Base-by-base conservation (phyloP, 2,113 vertebrate genomes). In the Pantherophis guttatus region DNA sequence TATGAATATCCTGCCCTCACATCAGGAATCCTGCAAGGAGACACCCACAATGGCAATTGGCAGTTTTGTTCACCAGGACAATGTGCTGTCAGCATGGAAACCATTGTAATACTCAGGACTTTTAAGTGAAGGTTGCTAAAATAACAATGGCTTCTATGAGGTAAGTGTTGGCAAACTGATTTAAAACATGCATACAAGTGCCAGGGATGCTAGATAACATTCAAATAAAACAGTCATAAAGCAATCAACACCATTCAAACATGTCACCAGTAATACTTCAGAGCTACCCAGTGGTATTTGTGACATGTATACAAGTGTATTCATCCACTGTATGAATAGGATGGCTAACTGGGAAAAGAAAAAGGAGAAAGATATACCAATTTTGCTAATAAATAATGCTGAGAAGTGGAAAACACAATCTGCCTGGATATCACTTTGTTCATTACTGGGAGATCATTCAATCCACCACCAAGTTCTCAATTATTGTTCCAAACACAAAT, bases 51-150 rank as follows among this genome's bases (percentile, higher is more conserved):
- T 50, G 15, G 3, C 23, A 21, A 50, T 65, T 87, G 85, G 81
- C 39, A 57, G 48, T 44, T 86, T 39, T 89, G 3, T 39, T 50
- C 10, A 89, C 24, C 33, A 91, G 54, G 81, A 44, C 17, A 26
- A 19, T 52, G 26, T 9, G 4, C 19, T 50, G 39, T 2, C 65
- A 89, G 87, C 10, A 92, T 59, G 26, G 19, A 93, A 85, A 33
- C 8, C 50, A n/a, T n/a, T 44, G 48, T 24, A 58, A 89, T 58
- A 58, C 24, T 81, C 89, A 59, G 19, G 8, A n/a, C 33, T 92
- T 92, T 75, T 59, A 75, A 92, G 53, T 57, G 48, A 92, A 92
- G 39, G 53, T 85, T 50, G 54, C 29, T 52, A 15, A 85, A 93
- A 89, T 33, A 57, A 29, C 53, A 81, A 86, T 10, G 26, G 19